Evolutionary conservation across 2,113 vertebrate genomes (phyloP), one percentile per base, ranked within the genome.

Genomic region (Puma concolor): DNA sequence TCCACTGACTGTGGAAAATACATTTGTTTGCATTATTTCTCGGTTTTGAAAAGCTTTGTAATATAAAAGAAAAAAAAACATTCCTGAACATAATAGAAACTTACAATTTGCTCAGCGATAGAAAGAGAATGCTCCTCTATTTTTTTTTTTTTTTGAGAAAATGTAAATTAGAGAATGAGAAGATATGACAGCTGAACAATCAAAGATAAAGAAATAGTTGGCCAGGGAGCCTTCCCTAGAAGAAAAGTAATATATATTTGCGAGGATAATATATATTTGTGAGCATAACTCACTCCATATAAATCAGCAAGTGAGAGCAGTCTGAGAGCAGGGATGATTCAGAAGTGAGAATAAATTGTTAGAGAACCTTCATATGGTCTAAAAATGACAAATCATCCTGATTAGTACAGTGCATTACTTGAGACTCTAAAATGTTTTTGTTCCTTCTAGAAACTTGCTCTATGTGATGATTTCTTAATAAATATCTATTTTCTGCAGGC

Each of bases 201-300:
- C 76, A 88, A 92, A 94, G 38, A 92, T 67, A 64, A 94, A 94
- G 27, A 90, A 77, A 15, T 10, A 91, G 21, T 95, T 89, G 71
- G 17, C 19, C 52, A 50, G 33, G 48, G 11, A 88, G 8, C 5
- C n/a, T 80, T 50, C 38, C 38, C 63, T n/a, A 71, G 17, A 85
- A 90, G 31, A 72, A 97, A 96, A 83, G 1, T 16, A 66, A 67
- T 57, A 11, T 12, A 27, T 86, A 67, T 72, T 96, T 93, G 17
- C 41, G 19, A 97, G 31, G 21, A 38, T 92, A 77, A 77, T 57
- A 11, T 12, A 27, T 86, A 67, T 79, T 96, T 93, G 14, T 66
- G 19, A 97, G 31, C 25, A 38, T 92, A 77, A 77, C 33, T 92
- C 54, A 93, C 2, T 19, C 38, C 11, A 57, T 44, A 83, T 25